These are phyloP conservation scores for Guaruba guarouba DNA, from an alignment of 2,113 vertebrate species.

Conservation along the genomic window DNA sequence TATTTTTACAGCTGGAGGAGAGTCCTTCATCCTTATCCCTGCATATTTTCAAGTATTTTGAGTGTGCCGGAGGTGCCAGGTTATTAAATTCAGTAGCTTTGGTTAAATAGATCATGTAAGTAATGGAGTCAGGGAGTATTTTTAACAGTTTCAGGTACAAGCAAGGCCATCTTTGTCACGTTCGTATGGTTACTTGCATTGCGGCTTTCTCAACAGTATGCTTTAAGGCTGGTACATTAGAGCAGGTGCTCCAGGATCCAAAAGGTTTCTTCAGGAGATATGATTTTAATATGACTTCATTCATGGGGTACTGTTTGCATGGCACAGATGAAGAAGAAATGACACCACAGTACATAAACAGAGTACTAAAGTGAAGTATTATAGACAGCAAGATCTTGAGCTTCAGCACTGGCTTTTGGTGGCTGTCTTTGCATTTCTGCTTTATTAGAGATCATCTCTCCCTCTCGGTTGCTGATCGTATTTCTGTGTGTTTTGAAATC, in stretches of 20 bases:
- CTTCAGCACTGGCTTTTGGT: background rate
- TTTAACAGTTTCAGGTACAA: background rate
- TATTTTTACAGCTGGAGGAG: constrained; percentile 1
- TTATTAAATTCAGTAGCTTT: constrained; percentile 4
- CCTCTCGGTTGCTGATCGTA: no score
- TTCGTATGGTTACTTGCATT: background rate
- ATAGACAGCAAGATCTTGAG: background rate
- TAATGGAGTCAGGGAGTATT: background rate
- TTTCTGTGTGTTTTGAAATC: background rate
- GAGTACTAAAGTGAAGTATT: background rate
- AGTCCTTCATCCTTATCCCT: background rate
- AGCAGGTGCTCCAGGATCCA: background rate
- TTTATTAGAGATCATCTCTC: background rate
- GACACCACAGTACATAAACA: background rate
- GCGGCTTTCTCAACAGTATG: background rate
- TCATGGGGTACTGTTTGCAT: background rate
- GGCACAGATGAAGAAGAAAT: background rate
- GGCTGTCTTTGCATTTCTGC: background rate
- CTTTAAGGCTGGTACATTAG: background rate
- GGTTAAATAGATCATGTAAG: background rate
- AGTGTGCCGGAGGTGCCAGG: background rate
- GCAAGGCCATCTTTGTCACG: background rate
- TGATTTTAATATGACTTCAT: fast-evolving
- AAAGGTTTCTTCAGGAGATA: background rate
- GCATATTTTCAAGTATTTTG: background rate